phyloP scores from a whole-genome alignment of 2,797 vertebrate genomes.

The Pangasius krempfi region DNA sequence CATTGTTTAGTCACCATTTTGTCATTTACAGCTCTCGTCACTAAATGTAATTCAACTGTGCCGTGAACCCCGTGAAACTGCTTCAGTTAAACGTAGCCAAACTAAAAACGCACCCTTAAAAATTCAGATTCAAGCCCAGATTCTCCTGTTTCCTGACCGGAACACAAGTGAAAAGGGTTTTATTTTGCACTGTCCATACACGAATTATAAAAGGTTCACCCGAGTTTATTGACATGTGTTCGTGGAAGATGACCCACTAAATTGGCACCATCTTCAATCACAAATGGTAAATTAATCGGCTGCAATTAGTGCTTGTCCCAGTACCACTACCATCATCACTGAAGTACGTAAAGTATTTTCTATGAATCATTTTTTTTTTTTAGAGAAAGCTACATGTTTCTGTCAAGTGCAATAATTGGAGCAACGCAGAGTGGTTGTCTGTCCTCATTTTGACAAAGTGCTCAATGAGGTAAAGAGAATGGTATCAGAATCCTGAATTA shows the following conservation, averaged over 20 bases:
- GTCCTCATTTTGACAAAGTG: conserved; percentile 39
- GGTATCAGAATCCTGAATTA: conserved; percentile 15
- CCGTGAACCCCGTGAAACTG: background rate
- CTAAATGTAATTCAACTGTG: background rate
- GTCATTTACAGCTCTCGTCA: too few species aligned
- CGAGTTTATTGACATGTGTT: background rate
- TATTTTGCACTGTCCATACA: background rate
- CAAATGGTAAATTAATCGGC: background rate
- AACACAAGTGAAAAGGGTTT: background rate
- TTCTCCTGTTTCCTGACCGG: background rate
- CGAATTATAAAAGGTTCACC: background rate
- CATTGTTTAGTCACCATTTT: background rate
- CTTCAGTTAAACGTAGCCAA: background rate
- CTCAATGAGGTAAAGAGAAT: conserved; percentile 27
- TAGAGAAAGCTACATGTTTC: background rate
- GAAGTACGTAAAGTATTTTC: background rate
- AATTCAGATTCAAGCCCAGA: background rate
- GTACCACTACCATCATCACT: background rate
- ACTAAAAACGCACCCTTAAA: background rate
- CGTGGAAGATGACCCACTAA: background rate
- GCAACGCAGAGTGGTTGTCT: conserved; percentile 7
- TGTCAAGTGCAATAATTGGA: conserved; percentile 19
- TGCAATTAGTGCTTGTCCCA: background rate
- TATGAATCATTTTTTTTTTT: background rate
- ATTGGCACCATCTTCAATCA: background rate